Base-by-base conservation (phyloP, 2,888 invertebrate genomes). In the Cerastis rubricosa region DNA sequence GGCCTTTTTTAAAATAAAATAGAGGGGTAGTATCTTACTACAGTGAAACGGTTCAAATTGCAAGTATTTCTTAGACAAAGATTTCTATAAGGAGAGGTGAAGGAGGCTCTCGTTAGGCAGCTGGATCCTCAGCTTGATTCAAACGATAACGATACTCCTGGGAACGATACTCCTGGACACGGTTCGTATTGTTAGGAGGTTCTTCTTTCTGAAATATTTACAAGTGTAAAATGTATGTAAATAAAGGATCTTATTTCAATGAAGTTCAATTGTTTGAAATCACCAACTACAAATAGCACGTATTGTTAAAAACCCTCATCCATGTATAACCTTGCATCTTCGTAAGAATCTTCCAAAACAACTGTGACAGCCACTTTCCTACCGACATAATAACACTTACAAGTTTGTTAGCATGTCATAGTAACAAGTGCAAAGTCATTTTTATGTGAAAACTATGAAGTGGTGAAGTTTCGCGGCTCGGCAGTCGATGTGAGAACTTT, bases 371-470 rank as follows among this genome's bases (percentile, higher is more conserved):
- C 22, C 29, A 63, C 40, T 71, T 70, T 17, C 25, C 7, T n/a
- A 35, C 29, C 7, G n/a, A 72, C 69, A 65, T 72, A 85, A 82
- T 51, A 85, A 81, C 64, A 85, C 70, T 76, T 59, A 49, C 49
- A 76, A 83, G 59, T 83, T 85, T 66, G n/a, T 57, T 63, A 64
- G 29, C 22, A 59, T 63, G 54, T 59, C 69, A 71, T 70, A 35
- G 45, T 65, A 9, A 47, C 49, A 63, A 78, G 83, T 74, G 74
- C 51, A 68, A 63, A 74, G 71, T 83, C 78, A 83, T 83, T 84
- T 86, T 84, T 84, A 84, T 84, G 83, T 66, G 86, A 47, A 84
- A 85, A 88, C 88, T 87, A 86, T 84, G 87, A 80, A 88, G 81
- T 78, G 72, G 66, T 8, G 25, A 88, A 87, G 81, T 87, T 87